phyloP scores from a whole-genome alignment of 2,797 vertebrate species.

The Pteropus rufus region DNA sequence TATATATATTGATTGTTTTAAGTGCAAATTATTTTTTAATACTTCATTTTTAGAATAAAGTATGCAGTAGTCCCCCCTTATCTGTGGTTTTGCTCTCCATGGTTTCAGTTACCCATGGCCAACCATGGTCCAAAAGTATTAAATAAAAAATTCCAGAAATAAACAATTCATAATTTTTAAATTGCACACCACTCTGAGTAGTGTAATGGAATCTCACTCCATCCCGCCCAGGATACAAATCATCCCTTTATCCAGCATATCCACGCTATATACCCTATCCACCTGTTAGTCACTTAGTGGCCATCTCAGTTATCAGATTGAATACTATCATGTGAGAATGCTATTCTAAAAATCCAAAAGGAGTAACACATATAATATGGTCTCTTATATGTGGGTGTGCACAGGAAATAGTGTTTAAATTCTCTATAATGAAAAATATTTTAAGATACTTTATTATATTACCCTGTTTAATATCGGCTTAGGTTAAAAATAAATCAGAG shows the following conservation, averaged over 20 bases:
- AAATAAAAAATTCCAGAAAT: background rate
- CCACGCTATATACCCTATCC: background rate
- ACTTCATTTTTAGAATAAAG: conserved; percentile 16
- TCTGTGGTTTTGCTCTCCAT: background rate
- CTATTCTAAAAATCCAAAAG: background rate
- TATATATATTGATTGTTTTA: background rate
- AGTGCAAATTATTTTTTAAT: conserved; percentile 41
- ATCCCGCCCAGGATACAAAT: background rate
- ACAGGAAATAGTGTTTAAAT: conserved; percentile 33
- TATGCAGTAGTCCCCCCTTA: background rate
- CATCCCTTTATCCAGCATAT: background rate
- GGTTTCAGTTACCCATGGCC: background rate
- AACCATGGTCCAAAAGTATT: background rate
- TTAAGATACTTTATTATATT: background rate
- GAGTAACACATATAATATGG: background rate
- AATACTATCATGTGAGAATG: background rate
- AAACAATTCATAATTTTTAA: background rate
- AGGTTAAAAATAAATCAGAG: background rate
- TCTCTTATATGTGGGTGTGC: background rate
- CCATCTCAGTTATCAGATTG: background rate
- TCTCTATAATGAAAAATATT: conserved; percentile 19
- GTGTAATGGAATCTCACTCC: background rate
- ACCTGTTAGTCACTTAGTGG: background rate
- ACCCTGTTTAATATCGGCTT: background rate
- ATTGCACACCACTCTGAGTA: background rate